Evolutionary conservation across 2,113 vertebrate species (phyloP).

Genomic region (Catharus fuscescens): DNA sequence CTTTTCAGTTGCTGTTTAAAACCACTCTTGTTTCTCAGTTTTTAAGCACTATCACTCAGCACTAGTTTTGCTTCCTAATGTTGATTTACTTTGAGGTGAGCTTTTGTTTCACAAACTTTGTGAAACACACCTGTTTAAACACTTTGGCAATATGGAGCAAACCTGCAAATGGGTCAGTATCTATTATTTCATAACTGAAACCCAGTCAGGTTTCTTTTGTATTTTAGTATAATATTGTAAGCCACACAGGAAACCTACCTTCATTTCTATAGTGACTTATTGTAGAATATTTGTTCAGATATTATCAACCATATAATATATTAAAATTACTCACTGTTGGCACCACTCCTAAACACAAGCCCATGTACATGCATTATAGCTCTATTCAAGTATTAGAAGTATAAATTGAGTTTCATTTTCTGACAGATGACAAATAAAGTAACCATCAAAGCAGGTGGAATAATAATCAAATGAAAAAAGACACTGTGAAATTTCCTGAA

Average conservation of each 20-base stretch:
- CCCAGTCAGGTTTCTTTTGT: constrained; percentile 56
- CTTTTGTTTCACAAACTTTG: constrained; percentile 54
- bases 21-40: constrained; percentile 45
- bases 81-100: constrained; percentile 62
- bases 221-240: constrained; percentile 35
- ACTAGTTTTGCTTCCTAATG: constrained; percentile 66
- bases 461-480: constrained; percentile 22
- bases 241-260: constrained; percentile 66
- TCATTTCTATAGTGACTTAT: constrained; percentile 55
- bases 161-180: constrained; percentile 54
- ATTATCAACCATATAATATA: constrained; percentile 50
- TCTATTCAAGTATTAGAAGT: neutral
- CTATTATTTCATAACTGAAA: constrained; percentile 75
- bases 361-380: neutral
- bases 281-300: constrained; percentile 50
- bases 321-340: constrained; percentile 65
- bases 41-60: constrained; percentile 66
- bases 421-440: constrained; percentile 48
- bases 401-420: constrained; percentile 68
- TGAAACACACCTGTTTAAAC: constrained; percentile 59
- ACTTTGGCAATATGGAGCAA: constrained; percentile 44
- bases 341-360: constrained; percentile 22
- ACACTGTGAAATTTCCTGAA: constrained; percentile 42
- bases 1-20: constrained; percentile 62
- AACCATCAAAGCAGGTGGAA: constrained; percentile 53